Evolutionary conservation across 2,888 invertebrate genomes (phyloP), one percentile per base, ranked within the genome.

Genomic region (Adelognathus sp.): DNA sequence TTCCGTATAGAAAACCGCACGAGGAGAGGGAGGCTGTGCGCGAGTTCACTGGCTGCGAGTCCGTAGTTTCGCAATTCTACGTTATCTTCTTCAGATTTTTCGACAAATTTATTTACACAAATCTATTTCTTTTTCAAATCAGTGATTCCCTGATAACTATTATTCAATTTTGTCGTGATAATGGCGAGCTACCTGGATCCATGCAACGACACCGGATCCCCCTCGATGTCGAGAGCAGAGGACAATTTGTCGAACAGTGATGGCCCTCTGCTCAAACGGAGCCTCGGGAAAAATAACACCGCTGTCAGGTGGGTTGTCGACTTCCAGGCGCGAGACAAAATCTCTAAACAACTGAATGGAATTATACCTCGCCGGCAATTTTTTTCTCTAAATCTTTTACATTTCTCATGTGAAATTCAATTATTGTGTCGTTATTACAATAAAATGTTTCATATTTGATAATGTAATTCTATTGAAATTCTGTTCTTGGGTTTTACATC

Each of bases 191-290:
- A 84, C 27, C 69, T 86, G 39, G 82, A 88, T 61, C 73, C 84
- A 14, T 85, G 84, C 64, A 87, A 85, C 78, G 86, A 86, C 41
- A 83, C 85, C 11, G 89, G 86, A 46, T 90, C 90, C 33, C 88
- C 89, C 31, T 89, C 88, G 66, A 89, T 90, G 84, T 90, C 90
- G 11, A 88, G 88, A 72, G 83, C 86, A 33, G 91, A 91, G 63
- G 91, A 91, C 77, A 90, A 90, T 84, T 81, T 90, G 52, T 90
- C 90, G 24, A 91, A 90, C 72, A 90, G 90, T 60, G 90, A 91
- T 63, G 90, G 90, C 1, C 90, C 90, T 2, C 77, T 90, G 64
- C 86, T 91, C 36, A 87, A 86, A 81, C 84, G 86, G 52, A 84
- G 64, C 54, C 78, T 86, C 31, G 86, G 84, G 54, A 81, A 80